These are phyloP conservation scores for Nasonia vitripennis DNA, from an alignment of 1,140 invertebrate genomes.

Conservation along the genomic window DNA sequence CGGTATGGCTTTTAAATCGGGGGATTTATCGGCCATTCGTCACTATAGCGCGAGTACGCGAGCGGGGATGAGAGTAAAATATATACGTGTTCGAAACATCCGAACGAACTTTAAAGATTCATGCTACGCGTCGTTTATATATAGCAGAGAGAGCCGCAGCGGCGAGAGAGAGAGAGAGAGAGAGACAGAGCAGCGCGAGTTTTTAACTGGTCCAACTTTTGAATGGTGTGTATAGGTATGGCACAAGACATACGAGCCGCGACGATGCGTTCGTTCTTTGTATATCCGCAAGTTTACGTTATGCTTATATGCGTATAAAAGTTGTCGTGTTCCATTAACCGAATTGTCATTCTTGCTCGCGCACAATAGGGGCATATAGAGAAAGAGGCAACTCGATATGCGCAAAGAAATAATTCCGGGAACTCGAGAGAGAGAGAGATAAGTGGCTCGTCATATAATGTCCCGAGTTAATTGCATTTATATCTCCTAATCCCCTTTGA, in stretches of 20 bases:
- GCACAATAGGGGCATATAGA: background rate
- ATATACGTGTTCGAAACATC: background rate
- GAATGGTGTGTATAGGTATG: background rate
- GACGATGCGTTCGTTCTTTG: background rate
- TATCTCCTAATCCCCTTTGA: background rate
- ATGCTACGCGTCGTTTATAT: background rate
- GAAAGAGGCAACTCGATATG: no score
- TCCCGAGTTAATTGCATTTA: background rate
- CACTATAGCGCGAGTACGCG: background rate
- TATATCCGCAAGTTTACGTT: background rate
- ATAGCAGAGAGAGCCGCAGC: background rate
- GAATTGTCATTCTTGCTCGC: background rate
- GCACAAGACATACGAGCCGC: background rate
- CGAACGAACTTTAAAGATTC: background rate
- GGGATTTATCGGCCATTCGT: background rate
- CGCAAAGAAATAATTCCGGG: no score
- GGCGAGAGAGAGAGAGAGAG: no score
- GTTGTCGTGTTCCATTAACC: background rate
- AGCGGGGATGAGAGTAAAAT: background rate
- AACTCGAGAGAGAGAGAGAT: background rate
- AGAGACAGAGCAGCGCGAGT: background rate
- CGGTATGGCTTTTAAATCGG: background rate
- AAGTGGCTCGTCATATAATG: background rate
- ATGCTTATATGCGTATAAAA: background rate
- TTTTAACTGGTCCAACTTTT: background rate